These are phyloP conservation scores for Poeciliopsis retropinna DNA, from an alignment of 2,113 vertebrate genomes.

Conservation along the genomic window DNA sequence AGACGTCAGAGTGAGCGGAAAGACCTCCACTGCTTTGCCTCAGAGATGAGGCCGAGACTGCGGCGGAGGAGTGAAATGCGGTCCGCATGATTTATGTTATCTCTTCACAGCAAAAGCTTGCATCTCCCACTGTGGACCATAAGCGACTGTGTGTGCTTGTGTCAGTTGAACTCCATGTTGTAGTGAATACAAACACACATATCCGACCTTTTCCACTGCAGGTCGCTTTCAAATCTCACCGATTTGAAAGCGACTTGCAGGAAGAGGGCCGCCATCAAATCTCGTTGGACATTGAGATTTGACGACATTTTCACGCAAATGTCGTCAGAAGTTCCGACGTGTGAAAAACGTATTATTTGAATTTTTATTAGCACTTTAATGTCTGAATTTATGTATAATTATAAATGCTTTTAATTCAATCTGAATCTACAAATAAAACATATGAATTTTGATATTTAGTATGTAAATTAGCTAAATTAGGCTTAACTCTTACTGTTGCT, in stretches of 20 bases:
- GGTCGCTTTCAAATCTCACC: neutral
- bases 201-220: neutral
- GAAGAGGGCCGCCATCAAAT: neutral
- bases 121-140: slow-evolving; percentile 31
- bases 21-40: slow-evolving; percentile 69
- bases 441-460: neutral
- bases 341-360: no score
- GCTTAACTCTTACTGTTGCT: no score
- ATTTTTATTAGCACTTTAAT: neutral
- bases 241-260: no score
- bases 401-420: neutral
- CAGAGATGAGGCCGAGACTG: slow-evolving; percentile 56
- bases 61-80: slow-evolving; percentile 61
- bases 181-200: neutral
- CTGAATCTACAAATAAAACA: no score
- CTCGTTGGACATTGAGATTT: neutral
- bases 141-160: slow-evolving; percentile 11
- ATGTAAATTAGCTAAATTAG: no score
- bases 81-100: slow-evolving; percentile 64
- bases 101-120: slow-evolving; percentile 45
- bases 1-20: slow-evolving; percentile 63
- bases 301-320: neutral
- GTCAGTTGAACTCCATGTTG: slow-evolving; percentile 20
- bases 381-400: neutral
- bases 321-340: neutral